phyloP scores from a whole-genome alignment of 2,797 vertebrate genomes.

The Tapera naevia region DNA sequence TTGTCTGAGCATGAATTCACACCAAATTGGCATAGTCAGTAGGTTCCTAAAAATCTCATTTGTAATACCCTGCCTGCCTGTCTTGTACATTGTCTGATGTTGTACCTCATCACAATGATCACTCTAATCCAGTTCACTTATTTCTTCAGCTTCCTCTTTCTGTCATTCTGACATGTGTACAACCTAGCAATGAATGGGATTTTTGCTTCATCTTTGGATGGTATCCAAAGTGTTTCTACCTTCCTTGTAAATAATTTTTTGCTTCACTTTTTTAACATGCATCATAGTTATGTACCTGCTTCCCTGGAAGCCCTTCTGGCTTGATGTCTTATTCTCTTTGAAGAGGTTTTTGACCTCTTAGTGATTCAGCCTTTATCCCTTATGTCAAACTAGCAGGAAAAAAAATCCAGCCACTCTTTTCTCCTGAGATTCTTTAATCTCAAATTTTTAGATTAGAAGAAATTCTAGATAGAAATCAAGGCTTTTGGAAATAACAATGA shows the following conservation, averaged over 20 bases:
- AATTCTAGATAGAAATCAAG: neutral
- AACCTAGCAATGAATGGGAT: fast-evolving
- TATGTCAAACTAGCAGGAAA: neutral
- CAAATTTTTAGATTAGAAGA: neutral
- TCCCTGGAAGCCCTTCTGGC: neutral
- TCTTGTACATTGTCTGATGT: too few species aligned
- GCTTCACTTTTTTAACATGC: neutral
- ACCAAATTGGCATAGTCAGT: too few species aligned
- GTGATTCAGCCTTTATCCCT: neutral
- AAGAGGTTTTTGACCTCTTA: neutral
- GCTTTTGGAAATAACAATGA: neutral
- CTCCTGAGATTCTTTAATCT: neutral
- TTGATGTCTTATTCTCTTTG: neutral
- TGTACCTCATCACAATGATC: neutral
- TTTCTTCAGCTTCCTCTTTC: neutral
- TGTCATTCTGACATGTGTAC: neutral
- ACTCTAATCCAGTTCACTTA: neutral
- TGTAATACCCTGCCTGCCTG: neutral
- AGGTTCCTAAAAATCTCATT: too few species aligned
- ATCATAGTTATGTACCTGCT: neutral
- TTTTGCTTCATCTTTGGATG: neutral
- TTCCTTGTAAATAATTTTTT: neutral
- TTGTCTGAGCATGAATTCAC: too few species aligned
- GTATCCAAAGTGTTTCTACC: neutral
- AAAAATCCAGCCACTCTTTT: neutral